Conservation (phyloP, 2,888 invertebrate genomes). For the Atethmia centrago region DNA sequence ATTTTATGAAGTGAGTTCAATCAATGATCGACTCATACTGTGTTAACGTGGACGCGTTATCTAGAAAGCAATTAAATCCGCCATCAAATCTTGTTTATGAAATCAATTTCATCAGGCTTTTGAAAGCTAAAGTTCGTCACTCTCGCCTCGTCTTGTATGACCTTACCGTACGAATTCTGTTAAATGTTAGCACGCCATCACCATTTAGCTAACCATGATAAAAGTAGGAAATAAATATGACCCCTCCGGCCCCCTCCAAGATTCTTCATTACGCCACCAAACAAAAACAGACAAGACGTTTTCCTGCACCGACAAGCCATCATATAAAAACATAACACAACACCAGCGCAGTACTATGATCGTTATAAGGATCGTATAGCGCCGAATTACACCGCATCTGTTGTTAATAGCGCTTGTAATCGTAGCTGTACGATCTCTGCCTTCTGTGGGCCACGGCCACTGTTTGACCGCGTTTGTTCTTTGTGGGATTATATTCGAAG, state of each 20-base stretch:
- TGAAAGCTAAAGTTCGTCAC: not conserved
- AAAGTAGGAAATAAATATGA: not conserved
- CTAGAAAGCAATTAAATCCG: not conserved
- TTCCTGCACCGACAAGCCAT: not conserved
- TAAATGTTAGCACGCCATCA: not conserved
- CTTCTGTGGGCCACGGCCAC: conserved; percentile 11
- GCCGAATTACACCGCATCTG: conserved; percentile 50
- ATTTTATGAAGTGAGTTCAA: not conserved
- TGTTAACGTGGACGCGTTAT: not conserved
- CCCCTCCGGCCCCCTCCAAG: not conserved
- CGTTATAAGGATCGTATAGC: conserved; percentile 35
- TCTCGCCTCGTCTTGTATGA: not conserved
- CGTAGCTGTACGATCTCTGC: conserved; percentile 18
- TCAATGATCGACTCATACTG: not conserved
- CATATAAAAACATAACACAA: conserved; percentile 31
- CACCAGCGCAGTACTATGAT: conserved; percentile 15
- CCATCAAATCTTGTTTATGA: not conserved
- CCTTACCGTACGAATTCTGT: not conserved
- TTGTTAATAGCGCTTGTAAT: conserved; percentile 40
- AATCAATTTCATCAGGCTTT: not conserved
- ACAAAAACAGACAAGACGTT: conserved; percentile 19
- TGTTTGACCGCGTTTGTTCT: conserved; percentile 7
- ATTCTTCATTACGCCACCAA: not conserved
- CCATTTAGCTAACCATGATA: not conserved
- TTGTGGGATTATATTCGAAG: not conserved